A percentile compares a stretch with the other conserved stretches of the same genome.
Conservation (phyloP, 1,140 invertebrate genomes). For the Drosophila aff. region DNA sequence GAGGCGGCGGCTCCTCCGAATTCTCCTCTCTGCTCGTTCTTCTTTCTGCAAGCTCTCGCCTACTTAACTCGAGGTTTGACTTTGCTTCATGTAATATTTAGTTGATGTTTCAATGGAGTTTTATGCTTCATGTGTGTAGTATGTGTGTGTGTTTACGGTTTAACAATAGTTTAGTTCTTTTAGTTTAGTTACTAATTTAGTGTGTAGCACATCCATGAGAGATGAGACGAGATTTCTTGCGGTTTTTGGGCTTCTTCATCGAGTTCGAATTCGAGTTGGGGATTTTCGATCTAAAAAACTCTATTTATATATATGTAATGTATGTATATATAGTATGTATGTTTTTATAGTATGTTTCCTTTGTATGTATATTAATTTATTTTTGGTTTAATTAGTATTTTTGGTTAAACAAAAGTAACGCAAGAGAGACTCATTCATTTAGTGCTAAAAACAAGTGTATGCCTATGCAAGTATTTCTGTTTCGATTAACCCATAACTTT, state of each 20-base stretch:
- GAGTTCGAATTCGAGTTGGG: slow-evolving; percentile 14
- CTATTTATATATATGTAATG: slow-evolving; percentile 53
- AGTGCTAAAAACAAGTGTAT: slow-evolving; percentile 73
- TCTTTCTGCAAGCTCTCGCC: slow-evolving; percentile 15
- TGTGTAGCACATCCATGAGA: slow-evolving; percentile 63
- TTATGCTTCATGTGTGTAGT: slow-evolving; percentile 33
- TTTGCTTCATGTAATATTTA: slow-evolving; percentile 30
- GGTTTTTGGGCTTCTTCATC: slow-evolving; percentile 7
- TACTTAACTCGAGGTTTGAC: slow-evolving; percentile 30
- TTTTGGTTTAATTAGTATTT: slow-evolving; percentile 50
- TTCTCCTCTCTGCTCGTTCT: slow-evolving; percentile 1
- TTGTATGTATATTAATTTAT: slow-evolving; percentile 50
- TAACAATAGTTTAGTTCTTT: slow-evolving; percentile 63
- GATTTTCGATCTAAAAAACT: slow-evolving; percentile 55
- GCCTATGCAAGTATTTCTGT: slow-evolving; percentile 41
- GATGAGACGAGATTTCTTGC: slow-evolving; percentile 55
- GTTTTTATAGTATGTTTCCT: slow-evolving; percentile 50
- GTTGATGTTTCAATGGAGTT: slow-evolving; percentile 33
- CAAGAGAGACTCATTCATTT: slow-evolving; percentile 45
- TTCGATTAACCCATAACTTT: slow-evolving; percentile 20
- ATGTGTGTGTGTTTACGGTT: slow-evolving; percentile 34
- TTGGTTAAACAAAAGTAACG: slow-evolving; percentile 55
- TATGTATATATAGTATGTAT: slow-evolving; percentile 54
- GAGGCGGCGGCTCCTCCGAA: slow-evolving; percentile 14
- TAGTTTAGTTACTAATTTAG: slow-evolving; percentile 59